Conservation (phyloP, 1,140 invertebrate species). For the Uloborus diversus region DNA sequence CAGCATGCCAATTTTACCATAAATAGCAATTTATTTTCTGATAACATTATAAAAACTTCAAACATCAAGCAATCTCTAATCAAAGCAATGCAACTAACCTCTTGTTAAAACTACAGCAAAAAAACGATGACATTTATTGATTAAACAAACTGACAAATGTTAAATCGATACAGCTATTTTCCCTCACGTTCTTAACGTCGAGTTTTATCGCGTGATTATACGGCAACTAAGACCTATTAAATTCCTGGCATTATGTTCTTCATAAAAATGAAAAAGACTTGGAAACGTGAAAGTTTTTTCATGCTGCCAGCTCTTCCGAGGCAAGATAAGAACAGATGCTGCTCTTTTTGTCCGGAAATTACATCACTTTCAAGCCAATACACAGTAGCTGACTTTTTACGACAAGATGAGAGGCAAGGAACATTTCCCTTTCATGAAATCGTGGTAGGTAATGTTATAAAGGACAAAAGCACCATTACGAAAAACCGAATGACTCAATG, state of each 20-base stretch:
- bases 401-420: slow-evolving; percentile 21
- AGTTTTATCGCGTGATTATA: slow-evolving; percentile 36
- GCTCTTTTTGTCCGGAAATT: slow-evolving; percentile 36
- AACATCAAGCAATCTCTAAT: too few relatives aligned
- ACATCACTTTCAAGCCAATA: slow-evolving; percentile 25
- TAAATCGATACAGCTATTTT: slow-evolving; percentile 16
- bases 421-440: background rate
- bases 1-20: too few relatives aligned
- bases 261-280: slow-evolving; percentile 17
- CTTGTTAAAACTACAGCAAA: too few relatives aligned
- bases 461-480: too few relatives aligned
- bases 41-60: too few relatives aligned
- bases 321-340: slow-evolving; percentile 22
- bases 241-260: slow-evolving; percentile 22
- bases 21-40: too few relatives aligned
- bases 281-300: background rate
- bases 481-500: too few relatives aligned
- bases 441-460: too few relatives aligned
- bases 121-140: background rate
- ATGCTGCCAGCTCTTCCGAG: background rate
- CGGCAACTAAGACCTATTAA: slow-evolving; percentile 30
- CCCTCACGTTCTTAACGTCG: background rate
- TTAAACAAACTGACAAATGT: background rate
- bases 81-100: too few relatives aligned
- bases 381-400: slow-evolving; percentile 18